phyloP scores from a whole-genome alignment of 1,140 invertebrate species.

The Coelopa frigida region DNA sequence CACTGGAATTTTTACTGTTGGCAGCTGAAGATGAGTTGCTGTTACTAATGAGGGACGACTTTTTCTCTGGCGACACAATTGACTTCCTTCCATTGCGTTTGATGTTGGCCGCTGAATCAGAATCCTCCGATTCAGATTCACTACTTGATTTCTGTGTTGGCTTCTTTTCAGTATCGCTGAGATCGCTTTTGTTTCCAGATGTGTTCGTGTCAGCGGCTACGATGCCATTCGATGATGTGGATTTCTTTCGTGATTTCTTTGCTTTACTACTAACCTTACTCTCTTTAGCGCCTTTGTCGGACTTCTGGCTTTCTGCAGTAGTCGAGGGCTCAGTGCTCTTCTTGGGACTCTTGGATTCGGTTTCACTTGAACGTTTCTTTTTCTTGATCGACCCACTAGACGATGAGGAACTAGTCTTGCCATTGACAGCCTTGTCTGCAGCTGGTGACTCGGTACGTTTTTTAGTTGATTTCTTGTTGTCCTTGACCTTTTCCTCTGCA shows the following conservation, averaged over 20 bases:
- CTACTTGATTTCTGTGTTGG: conserved; percentile 28
- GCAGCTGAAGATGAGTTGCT: no score
- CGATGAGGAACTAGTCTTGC: conserved; percentile 7
- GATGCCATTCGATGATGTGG: conserved; percentile 7
- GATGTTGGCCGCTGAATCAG: conserved; percentile 38
- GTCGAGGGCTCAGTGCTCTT: conserved; percentile 12
- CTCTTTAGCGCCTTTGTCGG: conserved; percentile 18
- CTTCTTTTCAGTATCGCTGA: conserved; percentile 30
- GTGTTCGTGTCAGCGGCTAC: neutral
- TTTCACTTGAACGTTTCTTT: conserved; percentile 18
- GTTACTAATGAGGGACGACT: conserved; percentile 16
- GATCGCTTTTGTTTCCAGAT: conserved; percentile 29
- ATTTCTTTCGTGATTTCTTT: conserved; percentile 29
- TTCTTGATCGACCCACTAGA: conserved; percentile 15
- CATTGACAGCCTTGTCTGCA: conserved; percentile 4
- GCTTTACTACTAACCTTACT: conserved; percentile 4
- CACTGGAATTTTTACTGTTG: conserved; percentile 20
- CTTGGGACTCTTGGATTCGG: no score
- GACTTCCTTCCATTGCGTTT: conserved; percentile 32
- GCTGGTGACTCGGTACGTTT: conserved; percentile 8
- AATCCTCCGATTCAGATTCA: conserved; percentile 33
- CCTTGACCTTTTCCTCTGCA: conserved; percentile 45
- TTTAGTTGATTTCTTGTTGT: conserved; percentile 11
- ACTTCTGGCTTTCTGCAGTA: conserved; percentile 25
- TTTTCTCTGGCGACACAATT: conserved; percentile 31